Evolutionary conservation across 1,140 invertebrate genomes (phyloP), one percentile per base, ranked within the genome.

Genomic region (Polypedilum vanderplanki): DNA sequence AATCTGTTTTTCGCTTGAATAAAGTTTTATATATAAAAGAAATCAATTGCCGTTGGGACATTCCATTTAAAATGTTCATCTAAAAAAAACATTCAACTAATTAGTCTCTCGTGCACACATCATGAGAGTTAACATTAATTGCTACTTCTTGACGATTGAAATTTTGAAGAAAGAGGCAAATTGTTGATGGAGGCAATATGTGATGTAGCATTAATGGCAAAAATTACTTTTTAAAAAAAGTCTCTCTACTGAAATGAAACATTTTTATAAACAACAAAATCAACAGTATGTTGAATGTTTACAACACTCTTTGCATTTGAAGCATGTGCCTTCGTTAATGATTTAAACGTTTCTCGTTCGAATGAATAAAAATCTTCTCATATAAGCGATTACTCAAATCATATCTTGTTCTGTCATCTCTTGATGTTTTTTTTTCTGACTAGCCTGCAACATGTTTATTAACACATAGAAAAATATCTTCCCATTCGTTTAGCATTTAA

Each of bases 261-360:
- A 46, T 46, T 41, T 46, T 46, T 15, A 46, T 46, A 46, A 46
- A 46, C 41, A 46, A 10, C 41, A 46, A 10, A n/a, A n/a, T n/a
- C n/a, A n/a, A 33, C 24, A 33, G n/a, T 5, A 33, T 33, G 24
- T 33, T 33, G 24, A 33, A 33, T 33, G 24, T 33, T 33, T 33
- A 33, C 24, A 33, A 33, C 24, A 33, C 24, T 33, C 15, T 57
- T 4, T 12, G 46, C n/a, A 57, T 57, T 12, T 70, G 8, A 8
- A 22, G 65, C 18, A 70, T 70, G 65, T 70, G 65, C 65, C 10
- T 18, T 3, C 46, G 4, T 70, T 22, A 70, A 70, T 70, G 65
- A 70, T 70, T 70, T 70, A 70, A 70, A 70, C 65, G 65, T 18
- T 70, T 70, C 8, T 70, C 9, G 20, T 70, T 17, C 17, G 65